Percentiles rank a stretch among this genome's conserved stretches.
phyloP scores from a whole-genome alignment of 2,888 invertebrate species.

The Metellina segmentata region DNA sequence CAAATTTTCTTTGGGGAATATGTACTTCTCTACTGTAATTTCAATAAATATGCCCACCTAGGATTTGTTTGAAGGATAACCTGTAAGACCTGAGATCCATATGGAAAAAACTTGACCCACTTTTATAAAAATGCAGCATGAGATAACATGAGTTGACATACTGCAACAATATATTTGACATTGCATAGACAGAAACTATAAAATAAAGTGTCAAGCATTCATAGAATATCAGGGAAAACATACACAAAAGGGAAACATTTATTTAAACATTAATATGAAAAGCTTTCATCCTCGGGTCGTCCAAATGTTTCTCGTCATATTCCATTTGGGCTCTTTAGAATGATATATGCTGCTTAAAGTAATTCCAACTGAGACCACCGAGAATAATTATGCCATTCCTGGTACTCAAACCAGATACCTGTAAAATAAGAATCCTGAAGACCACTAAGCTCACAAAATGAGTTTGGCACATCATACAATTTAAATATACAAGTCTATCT shows the following conservation, averaged over 20 bases:
- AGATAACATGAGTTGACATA: not conserved
- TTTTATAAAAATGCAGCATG: not conserved
- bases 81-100: not conserved
- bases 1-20: not conserved
- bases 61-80: not conserved
- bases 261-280: not conserved
- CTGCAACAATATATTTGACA: not conserved
- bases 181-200: not conserved
- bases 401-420: conserved; percentile 1
- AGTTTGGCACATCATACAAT: not conserved
- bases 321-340: not conserved
- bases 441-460: not conserved
- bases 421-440: conserved; percentile 1
- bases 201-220: not conserved
- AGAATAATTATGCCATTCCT: not conserved
- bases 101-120: not conserved
- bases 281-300: not conserved
- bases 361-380: not conserved
- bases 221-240: conserved; percentile 1
- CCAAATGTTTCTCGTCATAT: not conserved
- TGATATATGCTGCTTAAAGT: not conserved
- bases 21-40: no score
- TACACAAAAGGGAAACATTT: not conserved
- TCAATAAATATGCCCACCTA: no score
- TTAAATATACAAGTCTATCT: not conserved